Conservation (phyloP, 2,797 vertebrate genomes). For the Podarcis siculus region DNA sequence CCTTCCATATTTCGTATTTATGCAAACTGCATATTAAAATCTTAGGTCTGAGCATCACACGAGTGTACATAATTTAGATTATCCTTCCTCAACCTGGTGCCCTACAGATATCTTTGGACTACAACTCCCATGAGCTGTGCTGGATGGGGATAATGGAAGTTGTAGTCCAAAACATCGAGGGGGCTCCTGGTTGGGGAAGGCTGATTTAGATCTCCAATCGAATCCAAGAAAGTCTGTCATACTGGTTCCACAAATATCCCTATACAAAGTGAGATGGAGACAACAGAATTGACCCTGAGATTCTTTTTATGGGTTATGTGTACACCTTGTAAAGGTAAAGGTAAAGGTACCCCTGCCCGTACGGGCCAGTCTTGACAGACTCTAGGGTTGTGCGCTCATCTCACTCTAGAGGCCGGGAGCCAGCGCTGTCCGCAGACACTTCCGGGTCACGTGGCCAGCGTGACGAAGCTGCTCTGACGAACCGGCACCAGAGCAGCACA, state of each 20-base stretch:
- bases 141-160: background rate
- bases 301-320: background rate
- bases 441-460: too few relatives aligned
- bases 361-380: too few relatives aligned
- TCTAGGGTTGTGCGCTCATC: too few relatives aligned
- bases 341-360: too few relatives aligned
- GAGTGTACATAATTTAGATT: background rate
- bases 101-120: background rate
- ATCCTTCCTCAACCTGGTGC: background rate
- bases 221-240: background rate
- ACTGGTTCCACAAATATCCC: background rate
- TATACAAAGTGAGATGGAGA: background rate
- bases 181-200: too few relatives aligned
- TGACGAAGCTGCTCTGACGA: too few relatives aligned
- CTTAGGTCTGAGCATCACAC: background rate
- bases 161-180: too few relatives aligned
- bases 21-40: background rate
- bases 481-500: too few relatives aligned
- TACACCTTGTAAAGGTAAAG: too few relatives aligned
- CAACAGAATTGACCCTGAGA: background rate
- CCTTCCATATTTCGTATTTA: background rate
- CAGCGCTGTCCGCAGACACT: too few relatives aligned
- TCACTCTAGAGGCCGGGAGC: too few relatives aligned
- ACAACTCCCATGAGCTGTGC: background rate
- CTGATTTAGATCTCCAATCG: too few relatives aligned